These are phyloP conservation scores for Mohoua ochrocephala DNA, from an alignment of 2,113 vertebrate species.

Conservation along the genomic window DNA sequence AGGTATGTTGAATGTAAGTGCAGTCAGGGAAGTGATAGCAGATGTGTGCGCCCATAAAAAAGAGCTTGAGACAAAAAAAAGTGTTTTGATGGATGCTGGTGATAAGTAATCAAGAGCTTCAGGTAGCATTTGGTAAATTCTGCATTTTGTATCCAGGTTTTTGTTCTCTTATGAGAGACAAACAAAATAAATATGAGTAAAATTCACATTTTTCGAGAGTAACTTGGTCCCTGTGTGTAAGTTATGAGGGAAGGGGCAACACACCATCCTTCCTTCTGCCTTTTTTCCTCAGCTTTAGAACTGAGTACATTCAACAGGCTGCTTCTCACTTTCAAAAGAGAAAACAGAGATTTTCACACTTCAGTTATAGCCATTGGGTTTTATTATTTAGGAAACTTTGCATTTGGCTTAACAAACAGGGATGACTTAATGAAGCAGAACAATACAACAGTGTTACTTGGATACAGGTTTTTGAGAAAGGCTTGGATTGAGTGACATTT, in stretches of 20 bases:
- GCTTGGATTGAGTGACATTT: background rate
- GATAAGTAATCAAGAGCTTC: background rate
- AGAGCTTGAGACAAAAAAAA: background rate
- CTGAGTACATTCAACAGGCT: background rate
- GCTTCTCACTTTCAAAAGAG: background rate
- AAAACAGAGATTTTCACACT: background rate
- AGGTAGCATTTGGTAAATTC: background rate
- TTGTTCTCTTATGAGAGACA: background rate
- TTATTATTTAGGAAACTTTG: background rate
- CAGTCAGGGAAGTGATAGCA: background rate
- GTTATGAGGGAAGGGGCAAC: background rate
- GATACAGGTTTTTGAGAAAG: background rate
- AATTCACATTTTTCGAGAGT: background rate
- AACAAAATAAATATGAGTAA: background rate
- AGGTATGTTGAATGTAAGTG: constrained; percentile 59
- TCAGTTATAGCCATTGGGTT: background rate
- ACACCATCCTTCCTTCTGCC: background rate
- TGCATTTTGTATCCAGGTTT: background rate
- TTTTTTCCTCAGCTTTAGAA: background rate
- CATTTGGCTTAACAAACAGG: background rate
- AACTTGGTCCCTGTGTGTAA: background rate
- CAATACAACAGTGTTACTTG: background rate
- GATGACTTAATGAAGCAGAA: background rate
- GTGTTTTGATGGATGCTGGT: background rate
- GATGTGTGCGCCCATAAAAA: background rate